These are phyloP conservation scores for Acleris sparsana DNA, from an alignment of 2,888 invertebrate species.

Conservation along the genomic window DNA sequence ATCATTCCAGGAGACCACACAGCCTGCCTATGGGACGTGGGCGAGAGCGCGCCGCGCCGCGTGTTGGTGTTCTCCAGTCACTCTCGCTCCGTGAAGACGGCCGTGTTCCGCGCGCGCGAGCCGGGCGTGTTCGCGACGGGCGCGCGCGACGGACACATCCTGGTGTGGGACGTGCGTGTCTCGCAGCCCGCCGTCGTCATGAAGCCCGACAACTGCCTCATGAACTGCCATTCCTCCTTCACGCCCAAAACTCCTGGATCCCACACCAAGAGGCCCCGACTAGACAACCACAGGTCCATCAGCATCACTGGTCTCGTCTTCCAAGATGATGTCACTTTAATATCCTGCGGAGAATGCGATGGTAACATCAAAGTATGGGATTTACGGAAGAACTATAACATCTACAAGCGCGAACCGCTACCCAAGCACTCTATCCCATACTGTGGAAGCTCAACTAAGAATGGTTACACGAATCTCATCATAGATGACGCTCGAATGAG, in stretches of 20 bases:
- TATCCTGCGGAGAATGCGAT: conserved; percentile 94
- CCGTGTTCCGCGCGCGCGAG: conserved; percentile 88
- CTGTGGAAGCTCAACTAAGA: conserved; percentile 86
- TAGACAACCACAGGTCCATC: conserved; percentile 83
- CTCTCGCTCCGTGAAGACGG: conserved; percentile 91
- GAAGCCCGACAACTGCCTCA: conserved; percentile 88
- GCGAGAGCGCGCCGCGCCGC: conserved; percentile 72
- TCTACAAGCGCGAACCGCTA: conserved; percentile 86
- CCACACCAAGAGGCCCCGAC: conserved; percentile 73
- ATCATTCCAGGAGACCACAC: conserved; percentile 88
- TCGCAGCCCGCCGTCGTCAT: conserved; percentile 69
- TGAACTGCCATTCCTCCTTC: conserved; percentile 85
- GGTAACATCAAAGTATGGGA: conserved; percentile 95
- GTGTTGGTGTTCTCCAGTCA: conserved; percentile 88
- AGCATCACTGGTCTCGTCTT: conserved; percentile 93
- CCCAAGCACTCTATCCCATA: conserved; percentile 90
- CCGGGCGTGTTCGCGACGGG: conserved; percentile 93
- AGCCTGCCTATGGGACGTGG: conserved; percentile 90
- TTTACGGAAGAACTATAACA: conserved; percentile 90
- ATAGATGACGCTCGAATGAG: conserved; percentile 87
- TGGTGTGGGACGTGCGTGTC: conserved; percentile 67
- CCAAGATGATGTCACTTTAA: conserved; percentile 89
- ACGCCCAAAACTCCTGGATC: conserved; percentile 79
- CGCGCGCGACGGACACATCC: conserved; percentile 89
- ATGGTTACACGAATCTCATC: conserved; percentile 90